These are phyloP conservation scores for Malurus leucopterus DNA, from an alignment of 2,797 vertebrate species.

Conservation along the genomic window DNA sequence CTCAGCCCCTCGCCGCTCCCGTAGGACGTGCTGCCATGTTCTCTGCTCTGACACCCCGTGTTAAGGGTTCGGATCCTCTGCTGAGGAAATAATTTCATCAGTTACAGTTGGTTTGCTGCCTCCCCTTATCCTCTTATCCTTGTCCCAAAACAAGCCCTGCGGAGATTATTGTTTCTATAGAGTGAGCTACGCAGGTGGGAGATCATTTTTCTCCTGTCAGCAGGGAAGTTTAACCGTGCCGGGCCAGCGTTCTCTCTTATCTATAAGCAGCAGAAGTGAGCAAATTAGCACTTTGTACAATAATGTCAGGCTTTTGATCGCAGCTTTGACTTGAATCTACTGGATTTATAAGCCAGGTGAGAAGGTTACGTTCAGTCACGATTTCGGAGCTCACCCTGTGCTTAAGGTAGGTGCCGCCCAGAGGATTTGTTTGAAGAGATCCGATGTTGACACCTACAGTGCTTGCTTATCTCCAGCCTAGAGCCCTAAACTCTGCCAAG, in stretches of 20 bases:
- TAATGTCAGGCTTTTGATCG: background rate
- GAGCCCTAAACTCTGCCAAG: background rate
- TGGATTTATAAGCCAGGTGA: fast-evolving
- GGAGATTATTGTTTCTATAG: background rate
- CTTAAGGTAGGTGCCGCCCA: background rate
- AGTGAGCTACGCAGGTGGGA: background rate
- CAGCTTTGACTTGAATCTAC: background rate
- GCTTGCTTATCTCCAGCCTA: background rate
- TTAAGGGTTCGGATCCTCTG: background rate
- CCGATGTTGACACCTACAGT: background rate
- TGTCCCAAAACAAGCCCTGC: background rate
- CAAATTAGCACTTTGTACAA: background rate
- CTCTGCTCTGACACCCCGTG: fast-evolving
- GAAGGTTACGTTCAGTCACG: background rate
- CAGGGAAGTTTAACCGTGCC: background rate
- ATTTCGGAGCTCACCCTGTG: background rate
- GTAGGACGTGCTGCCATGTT: background rate
- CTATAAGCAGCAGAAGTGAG: background rate
- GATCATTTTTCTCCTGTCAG: background rate
- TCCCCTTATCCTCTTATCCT: background rate
- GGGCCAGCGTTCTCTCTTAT: background rate
- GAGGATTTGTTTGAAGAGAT: background rate
- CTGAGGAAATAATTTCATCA: background rate
- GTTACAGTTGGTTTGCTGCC: background rate
- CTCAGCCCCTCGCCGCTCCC: background rate